Evolutionary conservation across 2,113 vertebrate genomes (phyloP).

Genomic region (Heteronetta atricapilla): DNA sequence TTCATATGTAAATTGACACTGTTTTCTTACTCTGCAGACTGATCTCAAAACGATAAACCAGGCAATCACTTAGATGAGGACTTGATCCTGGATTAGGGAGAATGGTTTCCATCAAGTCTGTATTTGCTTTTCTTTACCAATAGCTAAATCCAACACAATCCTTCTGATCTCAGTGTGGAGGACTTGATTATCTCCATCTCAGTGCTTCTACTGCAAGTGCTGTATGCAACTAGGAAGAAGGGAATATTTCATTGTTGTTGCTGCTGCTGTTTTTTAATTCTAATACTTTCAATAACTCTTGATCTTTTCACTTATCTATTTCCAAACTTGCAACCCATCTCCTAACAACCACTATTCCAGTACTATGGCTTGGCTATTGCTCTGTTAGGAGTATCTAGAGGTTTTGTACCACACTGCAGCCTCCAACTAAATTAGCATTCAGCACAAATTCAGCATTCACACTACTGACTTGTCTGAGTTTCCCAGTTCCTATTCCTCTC

Average conservation of each 20-base stretch:
- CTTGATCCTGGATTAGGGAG: neutral
- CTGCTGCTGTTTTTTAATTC: neutral
- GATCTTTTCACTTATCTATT: neutral
- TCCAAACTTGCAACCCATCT: neutral
- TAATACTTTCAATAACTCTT: neutral
- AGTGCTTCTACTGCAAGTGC: neutral
- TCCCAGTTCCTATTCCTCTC: neutral
- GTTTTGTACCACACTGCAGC: neutral
- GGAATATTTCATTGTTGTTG: neutral
- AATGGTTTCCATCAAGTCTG: neutral
- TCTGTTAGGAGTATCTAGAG: neutral
- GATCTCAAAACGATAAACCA: slow-evolving; percentile 6
- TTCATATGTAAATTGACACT: neutral
- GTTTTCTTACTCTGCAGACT: neutral
- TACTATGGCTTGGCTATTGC: neutral
- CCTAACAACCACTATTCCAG: neutral
- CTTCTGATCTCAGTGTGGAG: neutral
- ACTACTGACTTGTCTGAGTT: neutral
- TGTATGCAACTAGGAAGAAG: neutral
- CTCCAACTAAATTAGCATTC: neutral
- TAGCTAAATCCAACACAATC: neutral
- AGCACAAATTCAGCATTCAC: neutral
- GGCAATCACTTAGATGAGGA: neutral
- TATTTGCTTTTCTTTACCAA: neutral
- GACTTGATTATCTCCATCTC: neutral